Percentiles rank a stretch among this genome's conserved stretches.
Evolutionary conservation across 2,888 invertebrate species (phyloP).

Genomic region (Tachina grossa): DNA sequence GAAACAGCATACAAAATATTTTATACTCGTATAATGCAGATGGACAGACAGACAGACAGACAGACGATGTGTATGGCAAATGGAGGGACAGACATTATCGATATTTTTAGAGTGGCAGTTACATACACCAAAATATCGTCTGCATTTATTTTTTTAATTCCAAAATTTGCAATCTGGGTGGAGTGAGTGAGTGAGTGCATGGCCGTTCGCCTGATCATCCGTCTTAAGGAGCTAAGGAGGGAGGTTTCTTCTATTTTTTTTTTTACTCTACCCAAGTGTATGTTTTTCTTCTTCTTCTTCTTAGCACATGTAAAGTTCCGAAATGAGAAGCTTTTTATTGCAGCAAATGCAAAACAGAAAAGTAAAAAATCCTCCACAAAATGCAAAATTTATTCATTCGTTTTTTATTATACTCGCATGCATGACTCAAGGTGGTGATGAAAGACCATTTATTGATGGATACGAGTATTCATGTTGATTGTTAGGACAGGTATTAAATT

Average conservation of each 20-base stretch:
- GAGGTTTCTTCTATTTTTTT: conserved; percentile 32
- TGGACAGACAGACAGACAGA: conserved; percentile 32
- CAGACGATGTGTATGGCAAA: conserved; percentile 13
- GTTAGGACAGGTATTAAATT: conserved; percentile 69
- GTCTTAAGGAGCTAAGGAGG: conserved; percentile 48
- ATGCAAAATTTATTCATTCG: conserved; percentile 59
- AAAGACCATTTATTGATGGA: conserved; percentile 69
- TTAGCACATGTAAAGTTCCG: conserved; percentile 26
- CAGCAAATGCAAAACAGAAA: background rate
- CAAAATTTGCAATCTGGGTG: conserved; percentile 50
- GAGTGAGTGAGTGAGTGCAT: conserved; percentile 38
- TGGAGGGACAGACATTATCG: conserved; percentile 37
- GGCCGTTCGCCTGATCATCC: background rate
- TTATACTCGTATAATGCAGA: conserved; percentile 31
- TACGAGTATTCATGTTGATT: conserved; percentile 63
- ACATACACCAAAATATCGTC: conserved; percentile 50
- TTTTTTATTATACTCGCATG: conserved; percentile 57
- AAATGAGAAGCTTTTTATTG: conserved; percentile 38
- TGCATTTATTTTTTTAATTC: conserved; percentile 36
- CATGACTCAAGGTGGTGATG: conserved; percentile 70
- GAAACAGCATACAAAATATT: conserved; percentile 58
- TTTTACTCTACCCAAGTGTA: conserved; percentile 18
- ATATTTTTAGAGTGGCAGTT: conserved; percentile 57
- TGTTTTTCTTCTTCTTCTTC: background rate
- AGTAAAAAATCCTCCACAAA: conserved; percentile 30